Evolutionary conservation across 2,113 vertebrate genomes (phyloP), one percentile per base, ranked within the genome.

Genomic region (Zosterops japonicus): DNA sequence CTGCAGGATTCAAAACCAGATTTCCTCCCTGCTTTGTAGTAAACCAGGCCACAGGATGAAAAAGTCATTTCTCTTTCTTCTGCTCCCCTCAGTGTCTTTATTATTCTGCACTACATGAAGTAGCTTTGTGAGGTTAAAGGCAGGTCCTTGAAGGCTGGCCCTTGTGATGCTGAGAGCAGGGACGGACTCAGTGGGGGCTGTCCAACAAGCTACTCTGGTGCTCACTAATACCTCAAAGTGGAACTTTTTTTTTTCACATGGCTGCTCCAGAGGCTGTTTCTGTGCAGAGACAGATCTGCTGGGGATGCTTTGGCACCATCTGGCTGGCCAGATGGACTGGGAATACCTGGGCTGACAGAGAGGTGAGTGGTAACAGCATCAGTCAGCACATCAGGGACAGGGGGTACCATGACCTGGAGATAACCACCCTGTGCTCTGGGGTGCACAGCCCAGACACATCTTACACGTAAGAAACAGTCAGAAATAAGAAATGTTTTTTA

Each of bases 391-490:
- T 59, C 5, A 6, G 53, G 33, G 61, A 63, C 31, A 31, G 35
- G 16, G 39, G 31, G 3, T 6, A 41, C 52, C 0, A 0, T 18
- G 20, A n/a, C 35, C 29, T 19, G 52, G 41, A 33, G 39, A 24
- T 18, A 75, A 33, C 23, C 59, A 46, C 1, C 0, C 6, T 61
- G 28, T 69, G 19, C 28, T 61, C 53, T 33, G 11, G 28, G n/a
- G 20, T 3, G 8, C 57, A 46, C 24, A 61, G 41, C 15, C 0
- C 0, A 65, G 31, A 36, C 29, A 31, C 5, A 55, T 4, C 35
- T 63, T 17, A 36, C 8, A 20, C 0, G 0, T 49, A 33, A 64
- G 12, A 68, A 64, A 33, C 25, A n/a, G 24, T 20, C 16, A 46
- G 29, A 90, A 83, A 75, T 15, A 47, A 64, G 18, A 18, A 55